Percentiles rank a stretch among this genome's conserved stretches.
phyloP scores from a whole-genome alignment of 1,140 invertebrate species.

The Tetranychus cinnabarinus region DNA sequence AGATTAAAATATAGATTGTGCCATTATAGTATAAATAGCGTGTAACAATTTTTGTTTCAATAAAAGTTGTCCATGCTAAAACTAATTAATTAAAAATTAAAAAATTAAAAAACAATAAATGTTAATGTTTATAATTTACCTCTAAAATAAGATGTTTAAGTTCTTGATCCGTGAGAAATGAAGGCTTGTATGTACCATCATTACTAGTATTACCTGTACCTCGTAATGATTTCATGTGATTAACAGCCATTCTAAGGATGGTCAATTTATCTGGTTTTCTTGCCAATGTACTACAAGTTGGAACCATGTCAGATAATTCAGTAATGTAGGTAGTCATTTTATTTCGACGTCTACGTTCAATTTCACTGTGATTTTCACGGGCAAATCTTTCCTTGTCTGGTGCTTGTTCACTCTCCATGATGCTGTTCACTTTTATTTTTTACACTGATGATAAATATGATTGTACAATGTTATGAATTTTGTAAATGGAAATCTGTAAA shows the following conservation, averaged over 20 bases:
- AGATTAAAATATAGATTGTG: background rate
- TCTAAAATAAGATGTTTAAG: slow-evolving; percentile 95
- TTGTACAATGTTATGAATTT: too few relatives aligned
- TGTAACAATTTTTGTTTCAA: too few relatives aligned
- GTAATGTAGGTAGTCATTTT: slow-evolving; percentile 99
- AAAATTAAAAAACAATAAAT: background rate
- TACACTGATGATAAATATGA: too few relatives aligned
- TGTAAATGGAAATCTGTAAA: too few relatives aligned
- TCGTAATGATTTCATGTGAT: slow-evolving; percentile 91
- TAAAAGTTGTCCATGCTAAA: background rate
- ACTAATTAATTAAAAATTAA: background rate
- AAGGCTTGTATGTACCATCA: slow-evolving; percentile 89
- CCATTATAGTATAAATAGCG: background rate
- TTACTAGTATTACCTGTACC: slow-evolving; percentile 79
- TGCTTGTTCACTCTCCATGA: background rate
- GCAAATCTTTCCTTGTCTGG: background rate
- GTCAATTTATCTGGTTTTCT: slow-evolving; percentile 98
- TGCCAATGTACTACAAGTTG: slow-evolving; percentile 85
- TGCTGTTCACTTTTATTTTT: background rate
- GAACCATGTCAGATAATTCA: slow-evolving; percentile 98
- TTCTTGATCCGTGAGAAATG: slow-evolving; percentile 96
- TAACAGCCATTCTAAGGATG: slow-evolving; percentile 95
- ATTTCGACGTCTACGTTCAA: slow-evolving; percentile 85
- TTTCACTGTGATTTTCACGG: slow-evolving; percentile 94
- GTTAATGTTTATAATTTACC: slow-evolving; percentile 17